Base-by-base conservation (phyloP, 2,113 vertebrate genomes). In the Macrotis lagotis region DNA sequence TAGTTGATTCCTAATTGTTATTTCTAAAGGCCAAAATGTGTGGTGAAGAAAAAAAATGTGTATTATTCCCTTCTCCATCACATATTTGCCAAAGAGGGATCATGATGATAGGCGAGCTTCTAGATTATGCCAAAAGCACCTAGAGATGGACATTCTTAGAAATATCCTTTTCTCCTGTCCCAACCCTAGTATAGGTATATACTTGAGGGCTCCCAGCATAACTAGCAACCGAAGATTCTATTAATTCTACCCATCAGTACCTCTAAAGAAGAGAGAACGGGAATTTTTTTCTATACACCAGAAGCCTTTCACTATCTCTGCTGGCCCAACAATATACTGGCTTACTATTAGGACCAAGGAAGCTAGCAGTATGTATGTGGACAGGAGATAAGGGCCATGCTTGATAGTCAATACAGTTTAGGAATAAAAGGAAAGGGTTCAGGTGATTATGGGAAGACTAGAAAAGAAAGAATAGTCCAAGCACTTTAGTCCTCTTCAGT, bases 241-340 rank as follows among this genome's bases (percentile, higher is more conserved):
- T 31, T 44, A 14, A 48, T 48, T 92, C n/a, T 50, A 19, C 2
- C 11, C 26, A 51, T 49, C 48, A 22, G 47, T 1, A 14, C 26
- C n/a, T 66, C 90, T 93, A 50, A 47, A 51, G 52, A 83, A 93
- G 91, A 95, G 88, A 53, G 16, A 31, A 47, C 50, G 59, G 83
- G 90, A 93, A 50, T 19, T 48, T 52, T 74, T 90, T 50, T 88
- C 22, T 49, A 14, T 0, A 1, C 89, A 25, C 93, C 50, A n/a
- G 53, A 93, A 92, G 12, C 1, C 22, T 24, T 91, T 37, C 25
- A 89, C 2, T 31, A 48, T 52, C 22, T 94, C 90, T 51, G 11
- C 89, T 88, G 94, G 28, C 47, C 51, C 25, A 48, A 3, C 37
- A 74, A n/a, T n/a, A 74, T 74, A 37, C 1, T 25, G 50, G 37